Conservation (phyloP, 2,113 vertebrate genomes). For the Eublepharis macularius region DNA sequence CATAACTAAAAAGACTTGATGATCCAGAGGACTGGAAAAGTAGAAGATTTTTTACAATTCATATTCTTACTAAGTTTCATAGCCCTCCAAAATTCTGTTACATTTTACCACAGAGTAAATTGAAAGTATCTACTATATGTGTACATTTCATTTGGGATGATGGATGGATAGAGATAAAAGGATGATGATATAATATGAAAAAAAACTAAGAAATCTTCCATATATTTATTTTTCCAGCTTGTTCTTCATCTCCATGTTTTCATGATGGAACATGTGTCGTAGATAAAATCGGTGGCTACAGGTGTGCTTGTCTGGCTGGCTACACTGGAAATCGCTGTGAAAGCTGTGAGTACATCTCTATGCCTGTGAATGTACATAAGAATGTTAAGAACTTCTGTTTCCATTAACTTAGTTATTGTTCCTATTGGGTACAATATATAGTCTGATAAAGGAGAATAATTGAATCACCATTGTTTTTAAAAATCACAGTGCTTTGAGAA, state of each 20-base stretch:
- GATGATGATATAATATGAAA: background rate
- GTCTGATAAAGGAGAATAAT: background rate
- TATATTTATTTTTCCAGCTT: slow-evolving; percentile 78
- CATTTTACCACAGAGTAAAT: background rate
- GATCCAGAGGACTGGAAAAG: background rate
- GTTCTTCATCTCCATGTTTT: slow-evolving; percentile 92
- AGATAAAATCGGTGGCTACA: slow-evolving; percentile 81
- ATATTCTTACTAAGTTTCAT: background rate
- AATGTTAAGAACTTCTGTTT: background rate
- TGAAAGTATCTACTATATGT: slow-evolving; percentile 10
- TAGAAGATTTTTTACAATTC: background rate
- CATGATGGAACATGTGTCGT: slow-evolving; percentile 93
- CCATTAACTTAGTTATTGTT: background rate
- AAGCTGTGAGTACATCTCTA: slow-evolving; percentile 80
- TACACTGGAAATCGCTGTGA: slow-evolving; percentile 93
- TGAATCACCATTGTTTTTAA: background rate
- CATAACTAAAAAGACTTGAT: background rate
- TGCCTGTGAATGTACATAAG: background rate
- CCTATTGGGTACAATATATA: background rate
- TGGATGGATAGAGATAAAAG: background rate
- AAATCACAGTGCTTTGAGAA: background rate
- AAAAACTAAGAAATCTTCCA: slow-evolving; percentile 12
- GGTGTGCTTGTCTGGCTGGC: slow-evolving; percentile 92
- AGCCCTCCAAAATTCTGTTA: background rate
- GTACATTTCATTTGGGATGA: background rate